Evolutionary conservation across 2,113 vertebrate genomes (phyloP).

Genomic region (Scopus umbretta): DNA sequence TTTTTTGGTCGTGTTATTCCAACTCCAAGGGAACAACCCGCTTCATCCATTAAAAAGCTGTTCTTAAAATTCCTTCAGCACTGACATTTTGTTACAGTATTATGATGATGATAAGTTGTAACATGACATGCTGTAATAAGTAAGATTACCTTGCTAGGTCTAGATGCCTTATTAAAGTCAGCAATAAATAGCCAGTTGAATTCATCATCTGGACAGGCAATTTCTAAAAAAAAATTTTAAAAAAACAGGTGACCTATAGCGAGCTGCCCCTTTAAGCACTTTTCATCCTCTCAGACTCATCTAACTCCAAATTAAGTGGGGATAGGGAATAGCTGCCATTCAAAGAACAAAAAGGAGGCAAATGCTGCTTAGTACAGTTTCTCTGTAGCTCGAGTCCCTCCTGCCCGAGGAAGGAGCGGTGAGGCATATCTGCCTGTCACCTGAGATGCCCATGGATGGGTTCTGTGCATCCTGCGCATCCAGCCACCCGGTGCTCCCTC

Average conservation of each 20-base stretch:
- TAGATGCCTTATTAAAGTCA: slow-evolving; percentile 27
- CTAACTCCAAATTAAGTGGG: background rate
- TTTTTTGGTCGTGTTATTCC: background rate
- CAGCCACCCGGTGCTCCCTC: background rate
- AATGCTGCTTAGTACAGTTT: background rate
- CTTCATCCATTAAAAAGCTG: background rate
- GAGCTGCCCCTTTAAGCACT: background rate
- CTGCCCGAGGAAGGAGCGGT: background rate
- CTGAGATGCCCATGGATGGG: background rate
- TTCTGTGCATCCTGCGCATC: background rate
- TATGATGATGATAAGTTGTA: slow-evolving; percentile 50
- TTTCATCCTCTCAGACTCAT: background rate
- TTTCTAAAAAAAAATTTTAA: background rate
- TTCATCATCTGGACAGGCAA: slow-evolving; percentile 47
- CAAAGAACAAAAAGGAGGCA: background rate
- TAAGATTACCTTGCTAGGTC: slow-evolving; percentile 28
- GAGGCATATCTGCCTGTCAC: background rate
- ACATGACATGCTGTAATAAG: slow-evolving; percentile 25
- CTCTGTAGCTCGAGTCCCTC: background rate
- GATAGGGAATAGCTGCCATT: background rate
- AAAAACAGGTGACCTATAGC: background rate
- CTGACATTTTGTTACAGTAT: slow-evolving; percentile 13
- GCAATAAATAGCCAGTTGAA: slow-evolving; percentile 43
- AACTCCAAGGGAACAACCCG: background rate
- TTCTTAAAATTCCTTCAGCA: background rate